Evolutionary conservation across 1,140 invertebrate species (phyloP), one percentile per base, ranked within the genome.

Genomic region (Eufriesea mexicana): DNA sequence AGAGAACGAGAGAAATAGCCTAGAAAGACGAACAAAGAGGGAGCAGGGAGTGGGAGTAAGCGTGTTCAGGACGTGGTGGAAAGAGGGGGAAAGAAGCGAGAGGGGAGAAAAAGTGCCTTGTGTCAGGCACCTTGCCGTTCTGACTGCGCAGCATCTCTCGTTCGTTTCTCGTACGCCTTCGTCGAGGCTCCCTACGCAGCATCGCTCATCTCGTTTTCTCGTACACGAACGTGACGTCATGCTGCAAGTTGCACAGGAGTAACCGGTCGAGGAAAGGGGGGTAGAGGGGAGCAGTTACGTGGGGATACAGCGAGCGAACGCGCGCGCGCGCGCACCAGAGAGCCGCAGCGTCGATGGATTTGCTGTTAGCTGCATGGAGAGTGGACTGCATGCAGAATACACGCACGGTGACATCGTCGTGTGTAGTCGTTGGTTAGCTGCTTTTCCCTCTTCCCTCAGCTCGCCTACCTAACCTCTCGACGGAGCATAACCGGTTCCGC

Each of bases 191-290:
- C 45, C 51, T 84, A 70, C 68, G 66, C 83, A 64, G 81, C 64
- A 64, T 86, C 72, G 80, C 61, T 83, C 75, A 35, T 87, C 77
- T 87, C 86, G 80, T 75, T 86, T 87, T 87, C 85, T 87, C 86
- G 81, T 80, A 86, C 57, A 84, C 76, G 57, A 54, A 25, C 61
- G 73, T 87, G 86, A 87, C 86, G 86, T 87, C 86, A 87, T 61
- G 77, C 73, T 84, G 85, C 71, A 87, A 86, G 80, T 75, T 71
- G 64, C 61, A 42, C 35, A 8, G 54, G 67, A 79, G 68, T 75
- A 83, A 76, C 54, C 67, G 72, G 47, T n/a, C 67, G 28, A 23
- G 66, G 59, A 23, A 45, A 79, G 72, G 83, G 64, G 64, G 16
- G 4, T 4, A 25, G 55, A 35, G 75, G 68, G 45, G 25, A 55